These are phyloP conservation scores for Bombylius discolor DNA, from an alignment of 2,888 invertebrate genomes.

Conservation along the genomic window DNA sequence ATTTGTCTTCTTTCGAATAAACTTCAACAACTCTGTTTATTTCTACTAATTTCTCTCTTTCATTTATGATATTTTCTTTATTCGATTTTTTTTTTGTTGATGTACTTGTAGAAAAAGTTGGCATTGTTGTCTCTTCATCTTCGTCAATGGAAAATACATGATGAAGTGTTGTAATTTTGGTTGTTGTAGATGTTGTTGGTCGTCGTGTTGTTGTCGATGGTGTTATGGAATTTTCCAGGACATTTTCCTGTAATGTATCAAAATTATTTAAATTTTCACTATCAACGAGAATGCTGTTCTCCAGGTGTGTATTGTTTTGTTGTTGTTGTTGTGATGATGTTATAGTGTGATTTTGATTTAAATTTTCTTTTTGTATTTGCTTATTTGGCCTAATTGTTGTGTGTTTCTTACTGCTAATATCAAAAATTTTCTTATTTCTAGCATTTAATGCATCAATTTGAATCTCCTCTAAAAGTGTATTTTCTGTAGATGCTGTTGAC, in stretches of 20 bases:
- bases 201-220: slow-evolving; percentile 7
- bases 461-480: slow-evolving; percentile 30
- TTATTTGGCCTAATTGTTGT: slow-evolving; percentile 28
- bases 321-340: slow-evolving; percentile 7
- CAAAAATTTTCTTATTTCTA: slow-evolving; percentile 42
- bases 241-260: slow-evolving; percentile 11
- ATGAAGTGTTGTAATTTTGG: slow-evolving; percentile 33
- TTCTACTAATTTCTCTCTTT: slow-evolving; percentile 47
- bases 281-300: not conserved
- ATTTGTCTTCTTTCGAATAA: slow-evolving; percentile 49
- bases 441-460: slow-evolving; percentile 41
- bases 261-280: slow-evolving; percentile 11
- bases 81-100: slow-evolving; percentile 16
- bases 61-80: slow-evolving; percentile 11
- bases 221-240: slow-evolving; percentile 6
- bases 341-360: not conserved
- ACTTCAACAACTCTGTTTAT: slow-evolving; percentile 57
- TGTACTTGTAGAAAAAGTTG: slow-evolving; percentile 14
- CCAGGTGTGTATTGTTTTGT: slow-evolving; percentile 11
- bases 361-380: slow-evolving; percentile 11
- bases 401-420: slow-evolving; percentile 36
- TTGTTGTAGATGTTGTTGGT: slow-evolving; percentile 13
- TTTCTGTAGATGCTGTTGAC: slow-evolving; percentile 21
- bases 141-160: slow-evolving; percentile 40
- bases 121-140: slow-evolving; percentile 25